Evolutionary conservation across 2,888 invertebrate genomes (phyloP).

Genomic region (Nemurella pictetii): DNA sequence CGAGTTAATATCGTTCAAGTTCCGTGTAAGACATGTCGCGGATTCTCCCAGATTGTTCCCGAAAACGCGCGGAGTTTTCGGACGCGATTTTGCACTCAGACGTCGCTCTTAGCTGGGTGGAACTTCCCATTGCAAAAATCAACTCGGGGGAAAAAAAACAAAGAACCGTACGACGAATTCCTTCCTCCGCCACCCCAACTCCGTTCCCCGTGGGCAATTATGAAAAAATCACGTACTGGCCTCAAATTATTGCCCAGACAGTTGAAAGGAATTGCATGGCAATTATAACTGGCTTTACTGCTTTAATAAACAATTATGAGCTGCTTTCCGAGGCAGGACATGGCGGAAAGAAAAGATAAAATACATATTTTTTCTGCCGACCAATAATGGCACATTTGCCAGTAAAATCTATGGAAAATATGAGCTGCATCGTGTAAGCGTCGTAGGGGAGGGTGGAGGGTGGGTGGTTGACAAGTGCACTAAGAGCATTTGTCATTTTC

Average conservation of each 20-base stretch:
- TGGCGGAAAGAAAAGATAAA: not conserved
- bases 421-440: too few relatives aligned
- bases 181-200: not conserved
- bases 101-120: not conserved
- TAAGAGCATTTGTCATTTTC: too few relatives aligned
- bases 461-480: too few relatives aligned
- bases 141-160: not conserved
- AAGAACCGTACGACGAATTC: not conserved
- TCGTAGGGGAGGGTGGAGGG: too few relatives aligned
- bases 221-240: constrained; percentile 15
- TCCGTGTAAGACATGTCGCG: not conserved
- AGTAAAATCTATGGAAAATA: too few relatives aligned
- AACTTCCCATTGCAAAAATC: not conserved
- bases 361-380: not conserved
- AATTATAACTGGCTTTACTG: not conserved
- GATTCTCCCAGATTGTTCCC: not conserved
- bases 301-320: not conserved
- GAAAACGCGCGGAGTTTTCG: not conserved
- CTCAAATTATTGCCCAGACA: not conserved
- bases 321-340: not conserved
- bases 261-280: not conserved
- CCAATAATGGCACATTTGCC: not conserved
- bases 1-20: not conserved
- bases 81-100: not conserved
- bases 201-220: not conserved